phyloP scores from a whole-genome alignment of 2,113 vertebrate genomes.

The Tragulus kanchil region DNA sequence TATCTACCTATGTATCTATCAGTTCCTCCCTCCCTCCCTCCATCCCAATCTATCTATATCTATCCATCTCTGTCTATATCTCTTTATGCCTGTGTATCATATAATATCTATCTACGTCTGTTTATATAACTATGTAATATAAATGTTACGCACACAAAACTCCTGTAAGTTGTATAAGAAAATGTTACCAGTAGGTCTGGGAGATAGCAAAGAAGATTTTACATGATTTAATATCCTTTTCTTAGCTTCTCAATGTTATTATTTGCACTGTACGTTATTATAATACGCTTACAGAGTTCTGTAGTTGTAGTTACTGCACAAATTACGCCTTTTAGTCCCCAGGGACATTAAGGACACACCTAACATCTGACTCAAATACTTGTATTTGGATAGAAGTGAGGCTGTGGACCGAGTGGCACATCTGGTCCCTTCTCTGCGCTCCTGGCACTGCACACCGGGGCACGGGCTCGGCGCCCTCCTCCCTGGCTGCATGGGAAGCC shows the following conservation, averaged over 20 bases:
- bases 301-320: not conserved
- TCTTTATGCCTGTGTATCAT: not conserved
- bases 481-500: not conserved
- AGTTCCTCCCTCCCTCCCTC: too few relatives aligned
- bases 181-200: not conserved
- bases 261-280: not conserved
- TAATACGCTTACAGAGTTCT: not conserved
- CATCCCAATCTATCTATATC: too few relatives aligned
- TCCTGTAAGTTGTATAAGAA: not conserved
- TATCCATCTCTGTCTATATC: too few relatives aligned
- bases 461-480: not conserved
- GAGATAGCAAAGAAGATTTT: not conserved
- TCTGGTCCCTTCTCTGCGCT: not conserved
- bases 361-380: not conserved
- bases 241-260: not conserved
- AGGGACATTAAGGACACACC: not conserved
- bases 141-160: not conserved
- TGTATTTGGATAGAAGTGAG: not conserved
- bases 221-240: not conserved
- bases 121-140: not conserved
- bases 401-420: not conserved
- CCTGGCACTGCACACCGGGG: accelerated
- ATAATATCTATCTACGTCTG: not conserved
- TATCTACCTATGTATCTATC: not conserved
- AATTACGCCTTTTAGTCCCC: not conserved